Conservation (phyloP, 2,113 vertebrate genomes). For the Spilogale gracilis region DNA sequence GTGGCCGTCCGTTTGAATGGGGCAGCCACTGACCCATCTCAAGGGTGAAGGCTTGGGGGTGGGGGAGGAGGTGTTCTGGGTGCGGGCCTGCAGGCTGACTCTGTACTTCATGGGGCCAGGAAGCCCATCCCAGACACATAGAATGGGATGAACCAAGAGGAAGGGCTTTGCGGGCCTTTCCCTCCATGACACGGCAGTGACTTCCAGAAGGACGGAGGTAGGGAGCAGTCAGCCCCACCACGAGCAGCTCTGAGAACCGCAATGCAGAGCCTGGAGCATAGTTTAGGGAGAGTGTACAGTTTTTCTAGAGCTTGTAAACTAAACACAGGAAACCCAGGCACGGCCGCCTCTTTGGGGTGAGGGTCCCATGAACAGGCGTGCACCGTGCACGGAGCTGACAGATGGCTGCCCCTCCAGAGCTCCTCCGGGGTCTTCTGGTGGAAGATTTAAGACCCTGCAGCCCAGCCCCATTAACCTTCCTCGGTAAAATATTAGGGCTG, state of each 20-base stretch:
- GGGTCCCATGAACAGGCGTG: constrained; percentile 80
- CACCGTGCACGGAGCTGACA: constrained; percentile 19
- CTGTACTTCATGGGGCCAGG: not conserved
- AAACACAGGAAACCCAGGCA: constrained; percentile 78
- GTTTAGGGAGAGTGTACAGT: not conserved
- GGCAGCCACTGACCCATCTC: fast-evolving
- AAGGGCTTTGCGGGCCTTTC: not conserved
- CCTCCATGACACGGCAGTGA: fast-evolving
- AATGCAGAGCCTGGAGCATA: not conserved
- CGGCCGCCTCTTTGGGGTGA: constrained; percentile 76
- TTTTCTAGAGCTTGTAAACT: not conserved
- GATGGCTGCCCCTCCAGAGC: not conserved
- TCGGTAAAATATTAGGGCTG: constrained; percentile 72
- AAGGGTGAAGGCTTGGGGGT: not conserved
- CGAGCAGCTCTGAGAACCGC: not conserved
- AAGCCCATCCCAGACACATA: not conserved
- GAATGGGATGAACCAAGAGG: not conserved
- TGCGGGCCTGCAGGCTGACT: fast-evolving
- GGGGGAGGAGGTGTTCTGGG: not conserved
- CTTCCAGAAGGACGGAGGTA: not conserved
- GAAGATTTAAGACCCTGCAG: constrained; percentile 86
- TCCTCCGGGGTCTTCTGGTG: constrained; percentile 84
- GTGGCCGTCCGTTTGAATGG: fast-evolving
- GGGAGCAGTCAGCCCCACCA: fast-evolving
- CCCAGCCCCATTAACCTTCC: constrained; percentile 84